Evolutionary conservation across 2,888 invertebrate genomes (phyloP).

Genomic region (Heliconius ismenius): DNA sequence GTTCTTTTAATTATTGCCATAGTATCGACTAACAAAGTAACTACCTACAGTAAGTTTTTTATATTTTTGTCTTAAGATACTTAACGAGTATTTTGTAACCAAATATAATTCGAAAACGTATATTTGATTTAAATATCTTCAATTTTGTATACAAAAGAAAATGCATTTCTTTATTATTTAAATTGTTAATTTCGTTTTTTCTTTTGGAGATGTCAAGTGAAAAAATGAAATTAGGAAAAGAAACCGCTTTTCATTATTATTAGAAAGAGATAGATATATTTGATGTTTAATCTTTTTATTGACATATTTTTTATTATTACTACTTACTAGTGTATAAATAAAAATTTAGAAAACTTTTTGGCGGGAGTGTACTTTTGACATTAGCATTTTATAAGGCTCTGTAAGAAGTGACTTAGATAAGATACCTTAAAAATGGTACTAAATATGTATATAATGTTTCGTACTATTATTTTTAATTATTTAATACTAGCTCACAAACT

Average conservation of each 20-base stretch:
- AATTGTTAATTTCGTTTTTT: too few relatives aligned
- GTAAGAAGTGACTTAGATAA: constrained; percentile 31
- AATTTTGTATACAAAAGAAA: not conserved
- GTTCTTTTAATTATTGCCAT: constrained; percentile 53
- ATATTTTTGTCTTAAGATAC: constrained; percentile 4
- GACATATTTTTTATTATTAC: not conserved
- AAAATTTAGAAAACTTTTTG: constrained; percentile 29
- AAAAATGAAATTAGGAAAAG: not conserved
- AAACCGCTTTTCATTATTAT: not conserved
- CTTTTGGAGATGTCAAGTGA: not conserved
- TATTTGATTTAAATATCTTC: not conserved
- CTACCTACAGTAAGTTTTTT: constrained; percentile 4
- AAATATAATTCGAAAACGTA: not conserved
- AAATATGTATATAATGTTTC: constrained; percentile 6
- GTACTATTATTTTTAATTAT: not conserved
- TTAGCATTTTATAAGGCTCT: constrained; percentile 29
- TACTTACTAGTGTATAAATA: constrained; percentile 10
- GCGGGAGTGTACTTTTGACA: constrained; percentile 31
- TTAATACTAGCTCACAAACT: constrained; percentile 17
- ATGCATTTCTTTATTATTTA: not conserved
- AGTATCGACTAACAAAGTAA: constrained; percentile 39
- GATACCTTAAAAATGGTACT: constrained; percentile 24
- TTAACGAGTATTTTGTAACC: not conserved
- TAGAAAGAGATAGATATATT: not conserved
- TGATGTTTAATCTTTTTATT: not conserved